Percentiles rank a stretch among this genome's conserved stretches.
Evolutionary conservation across 2,888 invertebrate genomes (phyloP).

Genomic region (Sthenelais limicola): DNA sequence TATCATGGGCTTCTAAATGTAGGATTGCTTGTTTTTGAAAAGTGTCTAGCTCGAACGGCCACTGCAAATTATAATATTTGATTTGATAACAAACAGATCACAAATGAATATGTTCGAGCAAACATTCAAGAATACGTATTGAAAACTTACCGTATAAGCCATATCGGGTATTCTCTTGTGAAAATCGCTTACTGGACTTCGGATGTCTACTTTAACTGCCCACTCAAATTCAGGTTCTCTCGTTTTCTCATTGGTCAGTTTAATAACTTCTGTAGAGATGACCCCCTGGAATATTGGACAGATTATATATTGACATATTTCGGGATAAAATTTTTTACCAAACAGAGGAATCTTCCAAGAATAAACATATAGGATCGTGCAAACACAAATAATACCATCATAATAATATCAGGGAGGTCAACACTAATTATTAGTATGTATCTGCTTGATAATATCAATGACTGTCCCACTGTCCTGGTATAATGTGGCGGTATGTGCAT

Average conservation of each 20-base stretch:
- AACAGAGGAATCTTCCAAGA: neutral
- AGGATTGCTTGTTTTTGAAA: constrained; percentile 98
- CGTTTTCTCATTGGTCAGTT: constrained; percentile 68
- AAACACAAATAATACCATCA: no score
- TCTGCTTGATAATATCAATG: no score
- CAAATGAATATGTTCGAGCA: no score
- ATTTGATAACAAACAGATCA: no score
- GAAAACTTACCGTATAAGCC: constrained; percentile 78
- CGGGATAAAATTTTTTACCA: neutral
- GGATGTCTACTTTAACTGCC: constrained; percentile 90
- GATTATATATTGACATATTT: constrained; percentile 4
- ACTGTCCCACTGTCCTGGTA: no score
- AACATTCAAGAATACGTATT: neutral
- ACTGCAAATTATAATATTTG: no score
- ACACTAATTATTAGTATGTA: no score
- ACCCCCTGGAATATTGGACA: neutral
- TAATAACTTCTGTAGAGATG: neutral
- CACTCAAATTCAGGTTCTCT: constrained; percentile 79
- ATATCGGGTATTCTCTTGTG: constrained; percentile 85
- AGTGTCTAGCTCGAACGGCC: constrained; percentile 91
- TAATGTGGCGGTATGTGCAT: no score
- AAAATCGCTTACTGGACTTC: constrained; percentile 86
- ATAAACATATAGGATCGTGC: no score
- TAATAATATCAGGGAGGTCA: no score
- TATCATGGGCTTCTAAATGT: constrained; percentile 92